Evolutionary conservation across 2,797 vertebrate species (phyloP), one percentile per base, ranked within the genome.

Genomic region (Ispidina lecontei): DNA sequence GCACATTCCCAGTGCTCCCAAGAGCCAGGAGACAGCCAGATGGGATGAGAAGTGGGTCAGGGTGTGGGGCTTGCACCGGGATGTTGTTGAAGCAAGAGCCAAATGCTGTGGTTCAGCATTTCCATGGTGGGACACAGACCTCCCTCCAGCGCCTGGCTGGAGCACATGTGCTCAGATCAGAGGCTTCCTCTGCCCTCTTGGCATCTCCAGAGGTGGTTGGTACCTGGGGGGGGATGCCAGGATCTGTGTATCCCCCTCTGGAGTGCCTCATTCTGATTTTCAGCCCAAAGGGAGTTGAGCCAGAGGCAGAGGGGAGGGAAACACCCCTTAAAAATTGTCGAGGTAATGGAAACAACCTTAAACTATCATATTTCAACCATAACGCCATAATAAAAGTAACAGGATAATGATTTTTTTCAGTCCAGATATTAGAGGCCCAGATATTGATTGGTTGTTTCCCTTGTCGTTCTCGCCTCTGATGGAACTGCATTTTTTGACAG

Each of bases 321-420:
- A 69, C 62, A 28, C 44, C 68, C 91, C 69, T 54, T 33, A 59
- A 94, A 95, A 96, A 79, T 56, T 76, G 84, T 75, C 52, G 85
- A 87, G 94, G 95, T 90, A 94, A 92, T 94, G 94, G 97, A 97
- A 96, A 90, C 63, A 84, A 94, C 92, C 91, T 87, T 69, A 87
- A 58, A 95, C 83, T 91, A 73, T 96, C 95, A 91, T 97, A 93
- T 95, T 92, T 97, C 97, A 97, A 93, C 94, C 79, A 44, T 83
- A 90, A 95, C 41, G 81, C 94, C 94, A 69, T 88, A 70, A 97
- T 97, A 97, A 97, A 97, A 97, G 89, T 97, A 97, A 97, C 91
- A 94, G 95, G 96, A 94, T 97, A 97, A 98, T 97, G 97, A 97
- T 98, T 98, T 97, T 97, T 97, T 96, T 90, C 96, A 92, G 91